Base-by-base conservation (phyloP, 2,797 vertebrate species). In the Margarornis squamiger region DNA sequence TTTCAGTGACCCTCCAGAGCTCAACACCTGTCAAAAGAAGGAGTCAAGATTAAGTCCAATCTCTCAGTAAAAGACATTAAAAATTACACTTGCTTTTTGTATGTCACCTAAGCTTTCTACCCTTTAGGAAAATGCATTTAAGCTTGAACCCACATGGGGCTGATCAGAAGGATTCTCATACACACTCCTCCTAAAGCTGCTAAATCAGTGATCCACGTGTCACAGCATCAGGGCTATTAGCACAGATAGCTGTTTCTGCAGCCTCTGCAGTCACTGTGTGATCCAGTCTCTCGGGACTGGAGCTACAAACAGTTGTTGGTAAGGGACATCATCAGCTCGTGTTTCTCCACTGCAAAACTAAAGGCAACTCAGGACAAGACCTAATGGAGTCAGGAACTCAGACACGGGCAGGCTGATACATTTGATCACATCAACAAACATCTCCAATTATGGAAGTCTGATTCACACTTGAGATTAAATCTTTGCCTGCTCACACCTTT, bases 1-100 rank as follows among this genome's bases (percentile, higher is more conserved):
- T 90, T 98, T 98, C 72, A 98, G 95, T 41, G 98, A 98, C 41
- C 98, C 95, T 43, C 97, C 97, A 7, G 97, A 97, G 24, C 97
- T 97, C 84, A 98, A 96, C 46, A 97, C 93, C 98, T 99, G 96
- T 32, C 57, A 78, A 88, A 58, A 88, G 46, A 23, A 88, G 10
- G 30, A 52, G 12, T 30, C 41, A 49, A 87, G 52, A 63, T 78
- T 52, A 82, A 66, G 14, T 80, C 29, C 15, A 39, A 3, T 32
- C 32, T 48, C 46, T 63, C 34, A 32, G 29, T 2, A 48, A 32
- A 72, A 75, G 29, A 72, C 29, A 45, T 21, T n/a, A 38, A 73
- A 92, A 86, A 68, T 49, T 12, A 78, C 20, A 63, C 7, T 24
- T 67, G 39, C 6, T 83, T 91, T 90, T 55, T 62, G 16, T 55